Base-by-base conservation (phyloP, 2,888 invertebrate genomes). In the Lasius fuliginosus region DNA sequence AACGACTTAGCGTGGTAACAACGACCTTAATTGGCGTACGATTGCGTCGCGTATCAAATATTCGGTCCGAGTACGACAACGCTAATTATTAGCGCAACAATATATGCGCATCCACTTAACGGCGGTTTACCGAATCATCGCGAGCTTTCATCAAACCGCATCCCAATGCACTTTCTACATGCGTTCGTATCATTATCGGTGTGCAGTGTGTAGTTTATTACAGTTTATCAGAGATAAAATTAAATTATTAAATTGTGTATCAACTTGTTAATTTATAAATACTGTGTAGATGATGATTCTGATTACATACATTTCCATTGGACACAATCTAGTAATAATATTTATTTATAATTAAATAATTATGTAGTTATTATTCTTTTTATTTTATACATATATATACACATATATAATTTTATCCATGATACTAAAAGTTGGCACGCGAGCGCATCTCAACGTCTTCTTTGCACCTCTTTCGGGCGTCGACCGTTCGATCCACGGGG, bases 401-500 rank as follows among this genome's bases (percentile, higher is more conserved):
- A n/a, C n/a, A 36, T 36, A 5, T 27, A 33, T 49, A 40, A 49
- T 65, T 65, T 60, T 42, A 46, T 76, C 15, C 67, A 23, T 30
- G 42, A 75, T 36, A 46, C 42, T 33, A 76, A 68, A 60, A 83
- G 56, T 40, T 49, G 58, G 67, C 65, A 82, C 75, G 65, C 75
- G 65, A 76, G 65, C 65, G 33, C 58, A 82, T 84, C 40, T 69
- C 62, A 75, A n/a, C 40, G 56, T 87, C 49, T 68, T 81, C 68
- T 75, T 77, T 79, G 79, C 68, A 77, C 84, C 84, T 67, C 68
- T 40, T 68, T 74, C 76, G 79, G 67, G 83, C 71, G 83, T 82
- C 85, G 81, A 58, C 69, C 12, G 79, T 84, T 49, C 84, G 85
- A 88, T 90, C 86, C 85, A 69, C 81, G 73, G 87, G 91, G 91